Evolutionary conservation across 2,113 vertebrate species (phyloP).

Genomic region (Salvelinus namaycush): DNA sequence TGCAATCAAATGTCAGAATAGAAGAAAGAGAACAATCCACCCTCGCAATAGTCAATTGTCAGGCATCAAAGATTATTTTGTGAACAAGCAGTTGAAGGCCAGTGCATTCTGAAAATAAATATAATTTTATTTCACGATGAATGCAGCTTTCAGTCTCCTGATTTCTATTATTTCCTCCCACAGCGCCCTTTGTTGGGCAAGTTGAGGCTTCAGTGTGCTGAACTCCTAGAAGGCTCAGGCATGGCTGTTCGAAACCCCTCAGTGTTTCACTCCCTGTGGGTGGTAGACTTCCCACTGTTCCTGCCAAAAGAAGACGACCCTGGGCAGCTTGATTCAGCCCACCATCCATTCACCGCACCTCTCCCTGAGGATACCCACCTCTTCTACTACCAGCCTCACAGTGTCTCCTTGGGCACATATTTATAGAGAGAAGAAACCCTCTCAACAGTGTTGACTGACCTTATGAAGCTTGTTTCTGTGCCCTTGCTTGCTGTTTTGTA

Average conservation of each 20-base stretch:
- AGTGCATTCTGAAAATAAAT: background rate
- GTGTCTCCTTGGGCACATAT: conserved; percentile 24
- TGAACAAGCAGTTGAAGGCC: too few relatives aligned
- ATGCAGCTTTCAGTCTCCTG: background rate
- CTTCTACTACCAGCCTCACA: conserved; percentile 82
- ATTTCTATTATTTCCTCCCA: background rate
- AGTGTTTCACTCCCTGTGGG: conserved; percentile 89
- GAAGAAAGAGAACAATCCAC: background rate
- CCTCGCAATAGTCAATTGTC: background rate
- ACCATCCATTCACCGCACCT: conserved; percentile 95
- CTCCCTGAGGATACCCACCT: conserved; percentile 79
- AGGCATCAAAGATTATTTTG: background rate
- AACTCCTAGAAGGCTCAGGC: conserved; percentile 80
- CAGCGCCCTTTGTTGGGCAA: conserved; percentile 83
- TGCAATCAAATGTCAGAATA: background rate
- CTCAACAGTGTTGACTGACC: too few relatives aligned
- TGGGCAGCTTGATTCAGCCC: conserved; percentile 84
- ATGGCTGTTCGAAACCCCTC: conserved; percentile 75
- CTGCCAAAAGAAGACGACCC: conserved; percentile 82
- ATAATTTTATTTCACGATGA: background rate
- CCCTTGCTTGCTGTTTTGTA: background rate
- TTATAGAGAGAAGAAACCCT: too few relatives aligned
- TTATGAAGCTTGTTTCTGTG: background rate
- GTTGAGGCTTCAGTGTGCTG: conserved; percentile 80
- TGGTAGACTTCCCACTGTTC: conserved; percentile 96